Evolutionary conservation across 2,797 vertebrate genomes (phyloP), one percentile per base, ranked within the genome.

Genomic region (Cyclopterus lumpus): DNA sequence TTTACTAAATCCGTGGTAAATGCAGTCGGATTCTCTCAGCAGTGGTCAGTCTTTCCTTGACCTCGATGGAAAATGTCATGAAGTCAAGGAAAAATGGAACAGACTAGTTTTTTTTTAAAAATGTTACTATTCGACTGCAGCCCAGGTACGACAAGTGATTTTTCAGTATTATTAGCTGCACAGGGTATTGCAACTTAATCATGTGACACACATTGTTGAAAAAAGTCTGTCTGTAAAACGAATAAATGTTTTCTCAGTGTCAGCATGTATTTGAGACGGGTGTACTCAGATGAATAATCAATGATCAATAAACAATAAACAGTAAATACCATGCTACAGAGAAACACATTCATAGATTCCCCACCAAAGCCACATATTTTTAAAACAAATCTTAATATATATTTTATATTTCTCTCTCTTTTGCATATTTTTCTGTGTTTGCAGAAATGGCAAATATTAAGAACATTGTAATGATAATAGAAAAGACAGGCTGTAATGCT

Each of bases 371-470:
- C 71, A 84, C 46, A 11, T 36, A 26, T 70, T 72, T 81, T 67
- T 60, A 53, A 7, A 58, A 22, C 70, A 73, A 74, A 59, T 64
- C 4, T 57, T 32, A 42, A 81, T 70, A 76, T 26, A 54, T 62
- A 71, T 59, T 70, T 57, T 15, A 58, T 65, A 49, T 84, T 84
- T 83, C 79, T 78, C 77, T 38, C 79, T 62, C 69, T 68, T 65
- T 91, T 92, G 89, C 91, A 91, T 93, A 92, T 90, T 87, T 83
- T 88, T 86, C 69, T 74, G 59, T 83, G 48, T 86, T 78, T 51
- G 67, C 71, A 81, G 77, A 83, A 79, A 70, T 80, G 83, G 69
- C 64, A 74, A 75, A 66, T 75, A 81, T 48, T 66, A 72, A 82
- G 42, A 77, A 81, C 82, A 86, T 61, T 63, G 68, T 66, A 38